phyloP scores from a whole-genome alignment of 64 coral and sea anemone species.

The Stichodactyla mertensii region DNA sequence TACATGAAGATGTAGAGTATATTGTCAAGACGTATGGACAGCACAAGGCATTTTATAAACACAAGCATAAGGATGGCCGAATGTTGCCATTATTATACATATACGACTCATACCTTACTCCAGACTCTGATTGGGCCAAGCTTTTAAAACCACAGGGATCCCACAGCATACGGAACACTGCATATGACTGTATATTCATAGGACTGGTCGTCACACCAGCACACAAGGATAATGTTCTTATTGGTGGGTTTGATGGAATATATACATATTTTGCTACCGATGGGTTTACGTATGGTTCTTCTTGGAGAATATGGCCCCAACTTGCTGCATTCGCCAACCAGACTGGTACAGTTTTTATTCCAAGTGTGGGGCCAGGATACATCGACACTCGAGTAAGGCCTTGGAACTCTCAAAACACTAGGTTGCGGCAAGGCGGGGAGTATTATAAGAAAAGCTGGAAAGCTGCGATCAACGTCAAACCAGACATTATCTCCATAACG shows the following conservation, averaged over 20 bases:
- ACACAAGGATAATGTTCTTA: conserved; percentile 56
- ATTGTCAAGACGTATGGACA: conserved; percentile 65
- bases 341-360: conserved; percentile 86
- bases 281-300: conserved; percentile 86
- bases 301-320: conserved; percentile 78
- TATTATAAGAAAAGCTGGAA: conserved; percentile 94
- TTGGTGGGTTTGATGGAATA: conserved; percentile 93
- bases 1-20: conserved; percentile 86
- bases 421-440: conserved; percentile 67
- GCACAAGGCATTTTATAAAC: conserved; percentile 90
- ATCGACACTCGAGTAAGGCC: conserved; percentile 83
- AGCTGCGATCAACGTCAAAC: conserved; percentile 67
- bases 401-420: conserved; percentile 78
- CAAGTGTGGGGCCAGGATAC: conserved; percentile 96
- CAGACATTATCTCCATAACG: conserved; percentile 77
- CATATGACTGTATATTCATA: conserved; percentile 93
- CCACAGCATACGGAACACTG: conserved; percentile 84
- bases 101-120: conserved; percentile 93
- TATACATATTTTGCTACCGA: conserved; percentile 97
- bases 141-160: conserved; percentile 65
- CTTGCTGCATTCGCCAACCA: conserved; percentile 67
- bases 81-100: conserved; percentile 82
- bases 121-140: conserved; percentile 72
- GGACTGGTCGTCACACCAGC: conserved; percentile 72
- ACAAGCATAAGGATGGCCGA: conserved; percentile 58